Evolutionary conservation across 1,140 invertebrate species (phyloP).

Genomic region (Ceratitis capitata): DNA sequence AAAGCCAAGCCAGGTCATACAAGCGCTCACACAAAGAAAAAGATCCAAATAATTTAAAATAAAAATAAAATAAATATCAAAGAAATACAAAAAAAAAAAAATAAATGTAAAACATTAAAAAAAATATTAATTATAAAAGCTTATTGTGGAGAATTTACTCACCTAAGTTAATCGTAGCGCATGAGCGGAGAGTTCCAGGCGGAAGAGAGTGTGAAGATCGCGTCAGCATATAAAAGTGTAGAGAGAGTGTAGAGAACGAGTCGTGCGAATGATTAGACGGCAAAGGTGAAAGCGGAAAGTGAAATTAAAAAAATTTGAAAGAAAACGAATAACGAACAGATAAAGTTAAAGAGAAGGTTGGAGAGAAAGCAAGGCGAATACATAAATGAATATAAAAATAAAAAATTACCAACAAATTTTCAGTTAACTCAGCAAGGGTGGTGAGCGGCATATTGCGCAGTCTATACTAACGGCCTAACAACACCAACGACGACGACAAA

Average conservation of each 20-base stretch:
- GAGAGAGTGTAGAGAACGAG: background rate
- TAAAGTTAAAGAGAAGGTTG: background rate
- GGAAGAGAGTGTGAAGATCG: background rate
- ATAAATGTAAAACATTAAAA: background rate
- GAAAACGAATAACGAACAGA: background rate
- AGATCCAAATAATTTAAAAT: background rate
- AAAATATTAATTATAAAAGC: background rate
- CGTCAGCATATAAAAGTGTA: conserved; percentile 9
- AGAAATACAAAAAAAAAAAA: background rate
- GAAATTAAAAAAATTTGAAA: conserved; percentile 20
- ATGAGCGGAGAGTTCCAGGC: background rate
- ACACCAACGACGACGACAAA: background rate
- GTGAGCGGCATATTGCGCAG: conserved; percentile 18
- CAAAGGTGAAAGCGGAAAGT: conserved; percentile 9
- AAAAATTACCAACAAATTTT: background rate
- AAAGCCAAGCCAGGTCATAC: too few relatives aligned
- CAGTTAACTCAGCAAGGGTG: too few relatives aligned
- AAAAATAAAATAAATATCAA: background rate
- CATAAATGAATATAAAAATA: background rate
- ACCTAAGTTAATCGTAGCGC: background rate
- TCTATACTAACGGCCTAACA: background rate
- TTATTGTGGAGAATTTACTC: background rate
- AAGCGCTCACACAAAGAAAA: too few relatives aligned
- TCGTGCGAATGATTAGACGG: background rate
- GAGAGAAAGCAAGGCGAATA: too few relatives aligned